A percentile compares a stretch with the other conserved stretches of the same genome.
Evolutionary conservation across 2,797 vertebrate species (phyloP).

Genomic region (Sebastiscus tertius): DNA sequence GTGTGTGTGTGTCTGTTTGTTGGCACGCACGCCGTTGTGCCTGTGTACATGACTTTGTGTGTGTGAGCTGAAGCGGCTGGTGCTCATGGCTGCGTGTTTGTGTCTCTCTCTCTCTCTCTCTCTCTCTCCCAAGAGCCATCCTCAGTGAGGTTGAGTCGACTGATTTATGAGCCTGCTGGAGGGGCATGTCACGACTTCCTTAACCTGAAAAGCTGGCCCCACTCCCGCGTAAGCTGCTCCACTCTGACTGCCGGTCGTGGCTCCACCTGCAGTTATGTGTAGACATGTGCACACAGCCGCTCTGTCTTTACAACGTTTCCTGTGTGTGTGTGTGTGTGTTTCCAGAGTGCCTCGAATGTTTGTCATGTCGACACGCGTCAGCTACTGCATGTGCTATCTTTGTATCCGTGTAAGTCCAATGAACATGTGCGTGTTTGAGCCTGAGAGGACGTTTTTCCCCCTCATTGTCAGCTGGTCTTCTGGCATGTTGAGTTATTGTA

Average conservation of each 20-base stretch:
- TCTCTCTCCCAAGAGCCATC: conserved; percentile 54
- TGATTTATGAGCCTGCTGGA: conserved; percentile 78
- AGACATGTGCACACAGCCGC: conserved; percentile 38
- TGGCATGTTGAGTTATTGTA: conserved; percentile 14
- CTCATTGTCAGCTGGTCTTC: conserved; percentile 38
- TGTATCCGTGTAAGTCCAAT: conserved; percentile 21
- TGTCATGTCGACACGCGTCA: conserved; percentile 61
- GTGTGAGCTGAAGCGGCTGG: conserved; percentile 1
- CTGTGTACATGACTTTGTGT: conserved; percentile 1
- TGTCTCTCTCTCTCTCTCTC: conserved; percentile 36
- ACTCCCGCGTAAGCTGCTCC: conserved; percentile 22
- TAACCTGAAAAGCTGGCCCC: conserved; percentile 71
- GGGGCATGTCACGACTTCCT: conserved; percentile 79
- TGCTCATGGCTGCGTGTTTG: neutral
- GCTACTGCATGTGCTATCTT: conserved; percentile 36
- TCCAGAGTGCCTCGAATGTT: conserved; percentile 49
- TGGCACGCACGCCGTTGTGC: neutral
- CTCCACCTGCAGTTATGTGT: conserved; percentile 61
- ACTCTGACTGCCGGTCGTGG: conserved; percentile 5
- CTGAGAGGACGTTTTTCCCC: neutral
- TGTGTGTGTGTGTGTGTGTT: conserved; percentile 17
- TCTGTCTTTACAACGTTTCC: conserved; percentile 40
- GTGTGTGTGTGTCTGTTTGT: neutral
- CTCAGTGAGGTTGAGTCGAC: conserved; percentile 43
- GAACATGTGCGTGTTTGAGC: neutral